Evolutionary conservation across 2,888 invertebrate species (phyloP).

Genomic region (Tipula vernalis): DNA sequence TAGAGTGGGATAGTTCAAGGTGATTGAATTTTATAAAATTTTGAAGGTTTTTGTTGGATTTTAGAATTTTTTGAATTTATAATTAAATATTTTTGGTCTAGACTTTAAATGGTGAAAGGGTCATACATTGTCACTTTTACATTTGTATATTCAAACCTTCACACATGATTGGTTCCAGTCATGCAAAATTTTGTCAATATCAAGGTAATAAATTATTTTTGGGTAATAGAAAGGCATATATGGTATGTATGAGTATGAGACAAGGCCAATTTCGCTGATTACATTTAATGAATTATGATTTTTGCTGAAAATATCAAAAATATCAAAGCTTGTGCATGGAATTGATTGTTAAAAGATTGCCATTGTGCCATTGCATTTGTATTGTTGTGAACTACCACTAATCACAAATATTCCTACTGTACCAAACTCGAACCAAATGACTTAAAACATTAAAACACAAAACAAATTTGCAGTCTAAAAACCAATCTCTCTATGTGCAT

Average conservation of each 20-base stretch:
- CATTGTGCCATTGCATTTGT: neutral
- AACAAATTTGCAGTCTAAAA: neutral
- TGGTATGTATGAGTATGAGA: neutral
- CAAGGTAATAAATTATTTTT: neutral
- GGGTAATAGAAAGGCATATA: neutral
- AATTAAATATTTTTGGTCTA: neutral
- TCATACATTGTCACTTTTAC: neutral
- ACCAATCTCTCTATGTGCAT: neutral
- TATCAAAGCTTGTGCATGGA: neutral
- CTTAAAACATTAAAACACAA: neutral
- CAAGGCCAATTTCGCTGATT: neutral
- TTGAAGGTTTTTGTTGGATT: neutral
- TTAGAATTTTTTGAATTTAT: neutral
- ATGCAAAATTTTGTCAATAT: neutral
- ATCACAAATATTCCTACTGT: neutral
- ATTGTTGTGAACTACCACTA: neutral
- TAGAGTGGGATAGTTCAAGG: neutral
- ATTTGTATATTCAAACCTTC: neutral
- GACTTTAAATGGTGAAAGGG: neutral
- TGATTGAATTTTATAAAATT: neutral
- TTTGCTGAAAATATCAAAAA: neutral
- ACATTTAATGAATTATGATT: neutral
- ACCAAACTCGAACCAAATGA: neutral
- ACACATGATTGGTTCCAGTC: neutral
- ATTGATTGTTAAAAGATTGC: neutral